phyloP scores from a whole-genome alignment of 2,113 vertebrate genomes.

The Microtus richardsoni region DNA sequence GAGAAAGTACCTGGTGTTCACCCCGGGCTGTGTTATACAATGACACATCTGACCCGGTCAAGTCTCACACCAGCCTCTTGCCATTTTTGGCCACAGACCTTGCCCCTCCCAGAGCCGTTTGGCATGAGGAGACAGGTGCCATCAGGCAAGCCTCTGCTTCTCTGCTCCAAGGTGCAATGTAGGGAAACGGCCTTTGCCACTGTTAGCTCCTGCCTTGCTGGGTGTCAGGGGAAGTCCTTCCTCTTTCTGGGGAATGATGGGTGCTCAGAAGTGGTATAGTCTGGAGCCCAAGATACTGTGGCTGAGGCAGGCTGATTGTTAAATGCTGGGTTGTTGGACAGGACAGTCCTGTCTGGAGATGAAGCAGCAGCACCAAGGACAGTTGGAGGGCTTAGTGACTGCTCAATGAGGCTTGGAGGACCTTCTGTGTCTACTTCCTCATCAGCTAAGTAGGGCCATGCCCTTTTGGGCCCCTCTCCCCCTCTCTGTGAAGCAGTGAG shows the following conservation, averaged over 20 bases:
- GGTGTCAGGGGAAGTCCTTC: neutral
- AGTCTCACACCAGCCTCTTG: neutral
- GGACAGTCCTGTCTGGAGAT: neutral
- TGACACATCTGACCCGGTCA: neutral
- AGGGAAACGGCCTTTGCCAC: neutral
- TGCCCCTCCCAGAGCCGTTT: neutral
- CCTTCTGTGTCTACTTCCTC: conserved; percentile 47
- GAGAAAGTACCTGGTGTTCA: conserved; percentile 58
- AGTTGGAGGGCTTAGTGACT: neutral
- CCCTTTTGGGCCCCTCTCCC: neutral
- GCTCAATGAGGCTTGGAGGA: conserved; percentile 16
- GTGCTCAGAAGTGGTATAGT: neutral
- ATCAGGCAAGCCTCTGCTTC: neutral
- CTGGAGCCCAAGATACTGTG: neutral
- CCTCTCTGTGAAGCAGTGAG: conserved; percentile 7
- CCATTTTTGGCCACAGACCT: neutral
- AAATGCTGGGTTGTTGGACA: conserved; percentile 4
- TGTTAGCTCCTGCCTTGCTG: neutral
- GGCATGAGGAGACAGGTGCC: neutral
- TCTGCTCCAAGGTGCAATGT: neutral
- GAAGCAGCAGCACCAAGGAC: neutral
- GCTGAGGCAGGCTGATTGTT: conserved; percentile 3
- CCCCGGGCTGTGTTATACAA: neutral
- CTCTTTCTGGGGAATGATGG: neutral
- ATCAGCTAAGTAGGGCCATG: conserved; percentile 2